Percentiles rank a stretch among this genome's conserved stretches.
Conservation (phyloP, 2,113 vertebrate genomes). For the Callorhinus ursinus region DNA sequence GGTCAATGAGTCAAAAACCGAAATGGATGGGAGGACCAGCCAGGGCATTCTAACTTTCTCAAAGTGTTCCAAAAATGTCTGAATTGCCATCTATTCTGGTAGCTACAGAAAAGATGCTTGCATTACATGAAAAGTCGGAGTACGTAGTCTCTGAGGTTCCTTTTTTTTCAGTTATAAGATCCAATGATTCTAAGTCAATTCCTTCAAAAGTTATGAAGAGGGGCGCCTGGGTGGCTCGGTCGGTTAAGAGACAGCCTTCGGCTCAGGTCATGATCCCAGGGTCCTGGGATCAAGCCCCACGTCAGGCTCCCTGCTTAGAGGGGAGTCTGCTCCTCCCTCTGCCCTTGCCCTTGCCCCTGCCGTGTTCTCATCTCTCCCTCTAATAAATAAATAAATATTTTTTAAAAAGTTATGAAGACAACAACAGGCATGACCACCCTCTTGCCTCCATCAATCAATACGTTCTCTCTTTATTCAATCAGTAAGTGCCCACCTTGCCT, state of each 20-base stretch:
- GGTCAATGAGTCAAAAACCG: background rate
- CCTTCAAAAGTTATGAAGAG: background rate
- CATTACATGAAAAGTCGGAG: background rate
- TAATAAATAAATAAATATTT: background rate
- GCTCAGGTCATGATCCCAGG: no score
- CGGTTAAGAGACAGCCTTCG: no score
- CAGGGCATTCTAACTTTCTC: background rate
- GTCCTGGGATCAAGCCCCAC: no score
- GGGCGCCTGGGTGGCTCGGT: no score
- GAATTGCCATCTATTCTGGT: background rate
- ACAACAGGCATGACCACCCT: background rate
- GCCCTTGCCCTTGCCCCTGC: no score
- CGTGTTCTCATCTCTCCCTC: no score
- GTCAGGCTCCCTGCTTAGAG: no score
- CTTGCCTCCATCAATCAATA: background rate
- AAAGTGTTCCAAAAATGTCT: background rate
- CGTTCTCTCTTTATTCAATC: background rate
- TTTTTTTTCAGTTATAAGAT: background rate
- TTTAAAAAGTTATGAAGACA: background rate
- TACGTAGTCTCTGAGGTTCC: background rate
- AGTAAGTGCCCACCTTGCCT: background rate
- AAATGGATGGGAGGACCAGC: background rate
- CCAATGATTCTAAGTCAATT: conserved; percentile 7
- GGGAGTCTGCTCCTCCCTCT: no score
- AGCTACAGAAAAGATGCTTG: background rate